These are phyloP conservation scores for Hestina assimilis DNA, from an alignment of 1,140 invertebrate genomes.

Conservation along the genomic window DNA sequence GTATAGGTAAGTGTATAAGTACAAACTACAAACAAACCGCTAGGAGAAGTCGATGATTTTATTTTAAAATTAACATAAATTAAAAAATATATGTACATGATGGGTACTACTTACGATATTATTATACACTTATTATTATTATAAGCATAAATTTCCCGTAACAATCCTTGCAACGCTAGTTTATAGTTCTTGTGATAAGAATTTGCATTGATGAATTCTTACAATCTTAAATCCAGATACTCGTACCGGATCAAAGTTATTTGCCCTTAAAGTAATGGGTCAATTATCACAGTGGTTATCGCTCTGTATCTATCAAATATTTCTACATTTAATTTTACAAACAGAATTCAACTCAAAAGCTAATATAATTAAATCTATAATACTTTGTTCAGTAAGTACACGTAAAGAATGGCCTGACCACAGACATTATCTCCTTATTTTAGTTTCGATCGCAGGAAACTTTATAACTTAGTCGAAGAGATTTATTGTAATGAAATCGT, in stretches of 20 bases:
- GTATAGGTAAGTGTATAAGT: too few relatives aligned
- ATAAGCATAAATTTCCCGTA: too few relatives aligned
- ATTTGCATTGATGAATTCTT: conserved; percentile 9
- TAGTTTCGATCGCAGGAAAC: conserved; percentile 56
- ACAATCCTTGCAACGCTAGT: too few relatives aligned
- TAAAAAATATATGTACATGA: too few relatives aligned
- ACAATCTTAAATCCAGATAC: conserved; percentile 5
- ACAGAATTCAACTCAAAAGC: conserved; percentile 6
- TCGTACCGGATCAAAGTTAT: conserved; percentile 24
- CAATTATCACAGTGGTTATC: conserved; percentile 53
- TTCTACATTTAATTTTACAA: conserved; percentile 6
- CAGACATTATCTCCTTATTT: conserved; percentile 63
- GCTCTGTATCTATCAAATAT: conserved; percentile 48
- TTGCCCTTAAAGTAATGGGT: conserved; percentile 45
- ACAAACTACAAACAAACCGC: too few relatives aligned
- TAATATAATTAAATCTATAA: conserved; percentile 24
- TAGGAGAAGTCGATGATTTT: too few relatives aligned
- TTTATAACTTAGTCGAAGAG: conserved; percentile 54
- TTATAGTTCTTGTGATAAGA: background rate
- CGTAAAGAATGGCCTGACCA: conserved; percentile 56
- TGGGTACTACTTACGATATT: too few relatives aligned
- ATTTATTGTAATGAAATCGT: conserved; percentile 73
- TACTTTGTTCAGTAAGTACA: conserved; percentile 28
- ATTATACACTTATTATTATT: too few relatives aligned
- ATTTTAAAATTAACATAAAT: too few relatives aligned